phyloP scores from a whole-genome alignment of 2,888 invertebrate species.

The Nezara viridula region DNA sequence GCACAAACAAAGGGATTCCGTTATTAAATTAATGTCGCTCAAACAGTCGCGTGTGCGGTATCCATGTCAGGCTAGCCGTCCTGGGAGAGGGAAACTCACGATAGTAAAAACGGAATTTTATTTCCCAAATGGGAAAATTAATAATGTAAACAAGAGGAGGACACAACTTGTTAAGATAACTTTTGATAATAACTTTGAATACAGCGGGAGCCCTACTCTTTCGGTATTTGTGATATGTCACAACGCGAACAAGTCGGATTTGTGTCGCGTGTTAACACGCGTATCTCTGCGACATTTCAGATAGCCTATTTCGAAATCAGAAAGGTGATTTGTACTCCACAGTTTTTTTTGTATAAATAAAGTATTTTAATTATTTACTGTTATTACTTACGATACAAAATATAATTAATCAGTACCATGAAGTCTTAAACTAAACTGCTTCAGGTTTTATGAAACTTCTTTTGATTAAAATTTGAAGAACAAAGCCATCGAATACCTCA shows the following conservation, averaged over 20 bases:
- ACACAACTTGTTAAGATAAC: slow-evolving; percentile 49
- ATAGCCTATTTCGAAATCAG: slow-evolving; percentile 1
- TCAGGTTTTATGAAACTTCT: too few species aligned
- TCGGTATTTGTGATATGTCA: slow-evolving; percentile 18
- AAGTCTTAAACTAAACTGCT: too few species aligned
- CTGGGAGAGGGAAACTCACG: neutral
- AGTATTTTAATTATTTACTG: neutral
- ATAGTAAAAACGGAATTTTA: slow-evolving; percentile 51
- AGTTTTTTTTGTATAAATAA: neutral
- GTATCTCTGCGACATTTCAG: slow-evolving; percentile 7
- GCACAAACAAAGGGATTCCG: slow-evolving; percentile 35
- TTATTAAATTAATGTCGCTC: slow-evolving; percentile 53
- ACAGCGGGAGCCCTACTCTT: neutral
- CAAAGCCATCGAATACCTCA: too few species aligned
- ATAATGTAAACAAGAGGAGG: slow-evolving; percentile 54
- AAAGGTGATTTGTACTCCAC: neutral
- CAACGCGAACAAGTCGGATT: slow-evolving; percentile 15
- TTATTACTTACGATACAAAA: too few species aligned
- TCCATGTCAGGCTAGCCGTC: slow-evolving; percentile 50
- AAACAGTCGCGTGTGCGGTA: slow-evolving; percentile 40
- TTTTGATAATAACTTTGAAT: slow-evolving; percentile 33
- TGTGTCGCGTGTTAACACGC: slow-evolving; percentile 29
- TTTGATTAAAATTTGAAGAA: too few species aligned
- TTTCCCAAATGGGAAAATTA: slow-evolving; percentile 51
- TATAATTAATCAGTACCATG: too few species aligned